Evolutionary conservation across 2,797 vertebrate genomes (phyloP), one percentile per base, ranked within the genome.

Genomic region (Labeo calbasu): DNA sequence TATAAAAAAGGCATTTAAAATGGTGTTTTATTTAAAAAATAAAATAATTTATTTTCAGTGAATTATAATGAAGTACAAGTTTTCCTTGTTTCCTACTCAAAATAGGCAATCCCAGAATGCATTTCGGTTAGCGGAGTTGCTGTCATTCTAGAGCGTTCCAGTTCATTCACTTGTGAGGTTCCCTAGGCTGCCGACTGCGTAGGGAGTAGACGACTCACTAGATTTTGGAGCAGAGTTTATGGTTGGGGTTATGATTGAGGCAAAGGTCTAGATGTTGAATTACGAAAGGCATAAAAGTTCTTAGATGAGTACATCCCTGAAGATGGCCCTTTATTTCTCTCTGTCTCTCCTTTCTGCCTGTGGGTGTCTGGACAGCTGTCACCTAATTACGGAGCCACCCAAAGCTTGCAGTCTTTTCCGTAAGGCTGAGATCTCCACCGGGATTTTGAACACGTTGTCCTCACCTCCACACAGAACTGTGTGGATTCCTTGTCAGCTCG

Each of bases 291-390:
- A 43, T 40, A 19, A 51, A 48, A 79, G 80, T 80, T 82, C 43
- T 63, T 84, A 65, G 55, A 71, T 63, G 59, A 48, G 68, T 53
- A 72, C 57, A 46, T 81, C 81, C 71, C 81, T 81, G 72, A 76
- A 75, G 77, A 66, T 70, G 77, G 66, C 75, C 75, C 79, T 75
- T n/a, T 85, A 23, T 77, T 14, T 84, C 81, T 78, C 65, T 81
- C 59, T 78, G 40, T 81, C 83, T 61, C 46, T 69, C 69, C 36
- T 59, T 40, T 77, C 77, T 32, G 77, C 81, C 86, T 79, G 86
- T 84, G 83, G 88, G 85, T 83, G 85, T 85, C 88, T 89, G 88
- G 89, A 85, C 88, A 89, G 88, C 88, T 91, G 88, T 89, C 83
- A 81, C 82, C 86, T 89, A 91, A 89, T 91, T 89, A 91, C 81